Percentiles rank a stretch among this genome's conserved stretches.
These are phyloP conservation scores for Spodoptera exigua DNA, from an alignment of 2,888 invertebrate genomes.

Conservation along the genomic window DNA sequence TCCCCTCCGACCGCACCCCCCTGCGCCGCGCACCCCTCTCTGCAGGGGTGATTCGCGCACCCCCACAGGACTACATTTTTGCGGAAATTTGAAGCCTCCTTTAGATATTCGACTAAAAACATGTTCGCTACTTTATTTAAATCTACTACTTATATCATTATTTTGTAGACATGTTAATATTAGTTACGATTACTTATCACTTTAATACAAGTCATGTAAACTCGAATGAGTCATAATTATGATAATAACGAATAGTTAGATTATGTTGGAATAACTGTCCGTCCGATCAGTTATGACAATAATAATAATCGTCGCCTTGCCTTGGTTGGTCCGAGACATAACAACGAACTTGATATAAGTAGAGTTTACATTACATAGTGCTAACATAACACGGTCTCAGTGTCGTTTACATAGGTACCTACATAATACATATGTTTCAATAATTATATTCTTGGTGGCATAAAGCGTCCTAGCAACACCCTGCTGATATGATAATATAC, in stretches of 20 bases:
- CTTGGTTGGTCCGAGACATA: constrained; percentile 58
- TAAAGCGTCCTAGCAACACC: constrained; percentile 52
- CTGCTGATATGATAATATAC: constrained; percentile 71
- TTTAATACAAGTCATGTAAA: constrained; percentile 35
- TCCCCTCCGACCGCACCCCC: constrained; percentile 58
- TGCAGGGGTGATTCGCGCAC: constrained; percentile 76
- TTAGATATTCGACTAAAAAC: constrained; percentile 65
- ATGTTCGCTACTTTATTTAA: constrained; percentile 42
- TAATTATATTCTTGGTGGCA: constrained; percentile 51
- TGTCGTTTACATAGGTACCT: constrained; percentile 42
- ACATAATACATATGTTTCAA: constrained; percentile 41
- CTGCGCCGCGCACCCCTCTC: constrained; percentile 70
- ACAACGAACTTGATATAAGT: constrained; percentile 67
- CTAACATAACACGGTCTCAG: constrained; percentile 50
- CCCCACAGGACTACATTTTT: constrained; percentile 80
- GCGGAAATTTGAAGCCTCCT: constrained; percentile 84
- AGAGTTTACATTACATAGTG: constrained; percentile 58
- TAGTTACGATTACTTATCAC: constrained; percentile 21
- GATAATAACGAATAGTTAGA: constrained; percentile 47
- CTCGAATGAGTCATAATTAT: constrained; percentile 41
- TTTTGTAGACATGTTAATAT: no score
- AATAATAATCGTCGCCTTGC: constrained; percentile 58
- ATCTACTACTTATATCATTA: no score
- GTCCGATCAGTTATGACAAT: constrained; percentile 64
- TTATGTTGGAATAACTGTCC: constrained; percentile 58